Evolutionary conservation across 23 tunicate species (phyloP), one percentile per base, ranked within the genome.

Genomic region (Pegea sp.): DNA sequence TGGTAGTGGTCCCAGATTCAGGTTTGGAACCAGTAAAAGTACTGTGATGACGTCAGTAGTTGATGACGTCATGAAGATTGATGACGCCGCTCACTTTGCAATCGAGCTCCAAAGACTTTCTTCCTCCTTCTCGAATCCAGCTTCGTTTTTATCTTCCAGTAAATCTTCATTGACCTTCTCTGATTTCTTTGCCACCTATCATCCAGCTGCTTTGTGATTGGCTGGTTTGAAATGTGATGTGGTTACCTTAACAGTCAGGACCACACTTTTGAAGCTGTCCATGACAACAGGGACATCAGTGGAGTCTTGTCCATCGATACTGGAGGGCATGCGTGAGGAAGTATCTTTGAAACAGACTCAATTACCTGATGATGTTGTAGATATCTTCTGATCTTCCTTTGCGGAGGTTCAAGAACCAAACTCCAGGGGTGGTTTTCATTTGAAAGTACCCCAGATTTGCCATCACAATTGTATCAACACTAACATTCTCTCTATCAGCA

Each of bases 361-460:
- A 63, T 54, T 27, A 71, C 78, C 73, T 60, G 2, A 32, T 53
- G 2, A 91, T 79, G 21, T 91, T 67, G 42, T 78, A 91, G 25
- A 91, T 72, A 30, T 91, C 93, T 34, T 53, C 64, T 3, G 86
- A 72, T 49, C 54, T 71, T 33, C 99, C 99, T 28, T 68, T 73
- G 23, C 99, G 61, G 48, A 91, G 65, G 20, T 80, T 91, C 55
- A 91, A 59, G 56, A 65, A 63, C 99, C 99, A 91, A 21, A 65
- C 91, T 3, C 99, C 99, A 5, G 99, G 99, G 43, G 63, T 59
- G 26, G 93, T 86, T 48, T 91, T 91, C 48, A 91, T 50, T 44
- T 91, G 99, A 50, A 91, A 91, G 54, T 91, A 91, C 13, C 99
- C 99, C 24, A 91, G 66, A 51, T 91, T 91, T 6, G 99, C 72